Evolutionary conservation across 1,140 invertebrate species (phyloP).

Genomic region (Drosophila bocqueti): DNA sequence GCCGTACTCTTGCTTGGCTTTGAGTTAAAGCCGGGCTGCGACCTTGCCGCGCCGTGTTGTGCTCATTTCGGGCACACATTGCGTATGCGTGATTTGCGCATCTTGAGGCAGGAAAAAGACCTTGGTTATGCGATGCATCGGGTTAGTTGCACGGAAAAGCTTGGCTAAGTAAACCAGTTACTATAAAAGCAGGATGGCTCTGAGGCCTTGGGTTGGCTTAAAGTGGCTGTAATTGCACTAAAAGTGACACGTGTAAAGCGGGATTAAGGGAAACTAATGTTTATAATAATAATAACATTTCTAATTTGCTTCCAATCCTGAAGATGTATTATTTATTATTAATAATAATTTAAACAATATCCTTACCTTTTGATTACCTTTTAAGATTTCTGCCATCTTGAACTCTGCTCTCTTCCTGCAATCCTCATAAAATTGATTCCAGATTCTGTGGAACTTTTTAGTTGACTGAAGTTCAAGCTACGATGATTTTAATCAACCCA

Average conservation of each 20-base stretch:
- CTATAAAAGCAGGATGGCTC: constrained; percentile 1
- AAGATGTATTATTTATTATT: no score
- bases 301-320: no score
- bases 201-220: not conserved
- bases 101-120: constrained; percentile 19
- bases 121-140: constrained; percentile 27
- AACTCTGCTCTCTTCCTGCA: not conserved
- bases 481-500: constrained; percentile 26
- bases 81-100: constrained; percentile 63
- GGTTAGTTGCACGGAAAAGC: not conserved
- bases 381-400: not conserved
- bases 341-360: not conserved
- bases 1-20: constrained; percentile 22
- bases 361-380: not conserved
- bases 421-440: not conserved
- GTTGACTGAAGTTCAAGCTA: not conserved
- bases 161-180: not conserved
- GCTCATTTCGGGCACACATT: constrained; percentile 54
- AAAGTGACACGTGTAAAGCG: not conserved
- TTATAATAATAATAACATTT: not conserved
- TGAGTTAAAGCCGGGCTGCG: constrained; percentile 27
- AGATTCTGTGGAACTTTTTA: not conserved
- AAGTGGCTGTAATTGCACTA: constrained; percentile 3
- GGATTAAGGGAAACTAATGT: not conserved
- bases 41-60: constrained; percentile 41